Percentiles rank a stretch among this genome's conserved stretches.
phyloP scores from a whole-genome alignment of 2,888 invertebrate genomes.

The Drosophila austrosaltans region DNA sequence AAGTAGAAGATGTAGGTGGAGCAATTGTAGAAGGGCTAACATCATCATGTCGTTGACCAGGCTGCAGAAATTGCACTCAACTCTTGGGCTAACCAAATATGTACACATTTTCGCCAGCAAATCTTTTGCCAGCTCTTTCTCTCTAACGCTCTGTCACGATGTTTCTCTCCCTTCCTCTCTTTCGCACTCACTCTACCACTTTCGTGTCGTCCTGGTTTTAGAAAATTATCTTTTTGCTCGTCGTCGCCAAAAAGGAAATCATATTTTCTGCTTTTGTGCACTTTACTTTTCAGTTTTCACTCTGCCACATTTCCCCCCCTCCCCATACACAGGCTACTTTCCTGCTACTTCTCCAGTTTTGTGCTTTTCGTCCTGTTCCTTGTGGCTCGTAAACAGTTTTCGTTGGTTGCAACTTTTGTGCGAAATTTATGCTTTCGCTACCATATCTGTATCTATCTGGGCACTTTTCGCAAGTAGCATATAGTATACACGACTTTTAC shows the following conservation, averaged over 20 bases:
- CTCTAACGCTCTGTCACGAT: constrained; percentile 1
- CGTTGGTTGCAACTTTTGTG: constrained; percentile 77
- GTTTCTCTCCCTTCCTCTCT: constrained; percentile 3
- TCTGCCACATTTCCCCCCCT: constrained; percentile 10
- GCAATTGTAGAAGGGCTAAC: not conserved
- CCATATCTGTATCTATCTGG: constrained; percentile 62
- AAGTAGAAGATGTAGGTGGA: not conserved
- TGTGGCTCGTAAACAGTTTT: constrained; percentile 73
- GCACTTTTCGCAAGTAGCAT: constrained; percentile 65
- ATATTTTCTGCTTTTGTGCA: constrained; percentile 82
- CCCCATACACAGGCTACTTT: not conserved
- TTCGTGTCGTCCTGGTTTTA: constrained; percentile 60
- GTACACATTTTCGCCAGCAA: constrained; percentile 25
- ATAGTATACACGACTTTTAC: constrained; percentile 54
- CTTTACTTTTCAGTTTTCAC: constrained; percentile 76
- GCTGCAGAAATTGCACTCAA: constrained; percentile 74
- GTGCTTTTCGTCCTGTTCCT: constrained; percentile 32
- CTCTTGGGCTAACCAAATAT: constrained; percentile 38
- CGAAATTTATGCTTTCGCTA: constrained; percentile 76
- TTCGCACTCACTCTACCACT: constrained; percentile 23
- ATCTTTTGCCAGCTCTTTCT: constrained; percentile 28
- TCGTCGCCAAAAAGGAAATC: constrained; percentile 81
- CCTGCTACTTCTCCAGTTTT: not conserved
- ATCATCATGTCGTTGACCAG: constrained; percentile 59
- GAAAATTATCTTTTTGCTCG: constrained; percentile 81